phyloP scores from a whole-genome alignment of 1,140 invertebrate genomes.

The Magallana angulata region DNA sequence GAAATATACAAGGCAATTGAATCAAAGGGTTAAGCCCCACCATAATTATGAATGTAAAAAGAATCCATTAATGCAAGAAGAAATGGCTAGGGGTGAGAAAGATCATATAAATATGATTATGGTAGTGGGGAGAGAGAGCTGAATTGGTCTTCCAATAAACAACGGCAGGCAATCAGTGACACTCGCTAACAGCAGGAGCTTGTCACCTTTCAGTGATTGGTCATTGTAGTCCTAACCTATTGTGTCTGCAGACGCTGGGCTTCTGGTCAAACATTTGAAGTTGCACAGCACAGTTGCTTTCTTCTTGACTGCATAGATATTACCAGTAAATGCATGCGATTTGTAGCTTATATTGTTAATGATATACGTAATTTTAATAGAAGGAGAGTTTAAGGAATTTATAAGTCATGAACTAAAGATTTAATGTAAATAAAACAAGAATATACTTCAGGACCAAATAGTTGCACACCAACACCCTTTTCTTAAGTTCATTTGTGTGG shows the following conservation, averaged over 20 bases:
- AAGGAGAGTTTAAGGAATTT: no score
- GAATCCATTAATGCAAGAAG: slow-evolving; percentile 54
- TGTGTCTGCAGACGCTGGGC: no score
- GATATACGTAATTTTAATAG: no score
- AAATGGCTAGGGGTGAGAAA: slow-evolving; percentile 49
- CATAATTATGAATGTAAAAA: slow-evolving; percentile 45
- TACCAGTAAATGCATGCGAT: no score
- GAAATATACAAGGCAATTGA: slow-evolving; percentile 58
- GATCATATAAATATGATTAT: slow-evolving; percentile 54
- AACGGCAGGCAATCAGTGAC: background rate
- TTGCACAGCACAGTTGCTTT: no score
- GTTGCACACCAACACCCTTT: no score
- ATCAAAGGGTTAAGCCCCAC: slow-evolving; percentile 39
- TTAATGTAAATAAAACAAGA: no score
- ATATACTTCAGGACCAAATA: no score
- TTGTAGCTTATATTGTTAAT: no score
- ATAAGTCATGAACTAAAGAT: no score
- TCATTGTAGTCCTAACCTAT: background rate
- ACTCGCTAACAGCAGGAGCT: background rate
- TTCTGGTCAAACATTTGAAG: no score
- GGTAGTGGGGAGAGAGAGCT: slow-evolving; percentile 26
- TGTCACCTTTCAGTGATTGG: background rate
- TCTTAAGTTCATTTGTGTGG: background rate
- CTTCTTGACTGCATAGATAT: no score
- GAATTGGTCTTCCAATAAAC: slow-evolving; percentile 36